Evolutionary conservation across 2,113 vertebrate genomes (phyloP), one percentile per base, ranked within the genome.

Genomic region (Platycercus adscitus): DNA sequence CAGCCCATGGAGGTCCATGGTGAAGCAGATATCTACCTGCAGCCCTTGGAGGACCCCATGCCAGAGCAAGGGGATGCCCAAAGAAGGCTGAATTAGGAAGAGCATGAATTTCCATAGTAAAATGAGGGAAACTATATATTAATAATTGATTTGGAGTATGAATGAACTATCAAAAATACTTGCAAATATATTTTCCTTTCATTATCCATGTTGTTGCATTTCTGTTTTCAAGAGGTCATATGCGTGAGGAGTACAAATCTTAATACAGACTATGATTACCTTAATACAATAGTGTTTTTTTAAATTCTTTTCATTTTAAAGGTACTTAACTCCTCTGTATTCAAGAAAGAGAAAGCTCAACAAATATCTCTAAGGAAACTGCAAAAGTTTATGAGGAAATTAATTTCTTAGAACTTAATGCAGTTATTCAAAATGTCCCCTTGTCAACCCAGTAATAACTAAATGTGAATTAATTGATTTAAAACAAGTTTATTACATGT

Each of bases 401-500:
- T 91, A 70, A 17, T 61, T 92, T 90, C 24, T 80, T 82, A 43
- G 13, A 88, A 52, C 56, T 85, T 96, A 94, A 95, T 43, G 10
- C 26, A 41, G 13, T 94, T 93, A 79, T 29, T 50, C 15, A 71
- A 86, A 93, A 91, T 90, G 28, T 19, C 31, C 24, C 5, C 37
- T 20, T 73, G 68, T 76, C 39, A 93, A 73, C 81, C 15, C 29
- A 86, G 53, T 91, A 91, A 87, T 87, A 91, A 87, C 16, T 56
- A 86, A 88, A 92, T 55, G 9, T 43, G 28, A 94, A 95, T 82
- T 81, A 88, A 92, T 73, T 95, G 25, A 75, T 18, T 89, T 84
- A 33, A 55, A 78, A 66, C 65, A 91, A 95, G 58, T 84, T 26
- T 69, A 95, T 96, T 88, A 68, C 4, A 26, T 17, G 76, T 33